Evolutionary conservation across 2,113 vertebrate genomes (phyloP), one percentile per base, ranked within the genome.

Genomic region (Motacilla alba): DNA sequence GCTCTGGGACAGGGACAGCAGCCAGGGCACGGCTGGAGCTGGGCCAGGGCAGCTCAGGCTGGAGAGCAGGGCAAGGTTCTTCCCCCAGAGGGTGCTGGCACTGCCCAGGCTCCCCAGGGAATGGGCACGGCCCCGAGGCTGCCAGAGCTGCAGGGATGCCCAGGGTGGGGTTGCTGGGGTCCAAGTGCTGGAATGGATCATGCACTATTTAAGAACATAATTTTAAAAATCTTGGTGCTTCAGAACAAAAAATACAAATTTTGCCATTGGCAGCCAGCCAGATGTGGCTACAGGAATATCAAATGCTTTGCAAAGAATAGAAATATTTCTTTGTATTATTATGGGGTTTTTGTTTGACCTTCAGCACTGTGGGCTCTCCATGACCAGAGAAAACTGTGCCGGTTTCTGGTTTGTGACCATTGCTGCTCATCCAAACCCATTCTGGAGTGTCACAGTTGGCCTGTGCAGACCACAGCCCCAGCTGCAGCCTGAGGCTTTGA

Each of bases 341-440:
- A 5, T 31, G 52, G 15, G 13, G 12, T 23, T 13, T 23, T 49
- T 37, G 4, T 52, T 79, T 85, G 53, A 67, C 92, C 79, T 80
- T 77, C 55, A 55, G 24, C 37, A 41, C 55, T 2, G 1, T n/a
- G 63, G 33, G 50, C 16, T 50, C 33, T 83, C 50, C 37, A 37
- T 6, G 63, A 58, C 68, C 86, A 63, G 68, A 46, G 76, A 87
- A 83, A 83, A 89, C 63, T 2, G 21, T 9, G 30, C 20, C 90
- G 86, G 80, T 86, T 95, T 88, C 79, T 96, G 90, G 83, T 60
- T 95, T 56, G 46, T 91, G 77, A 62, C 64, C 73, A 4, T 20
- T 75, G 43, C 80, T 91, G 55, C 83, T 84, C 69, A 33, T 62
- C 87, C 44, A 35, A 78, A 43, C 14, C 77, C 13, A 0, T 43